Conservation (phyloP, 2,888 invertebrate species). For the Pyralis farinalis region DNA sequence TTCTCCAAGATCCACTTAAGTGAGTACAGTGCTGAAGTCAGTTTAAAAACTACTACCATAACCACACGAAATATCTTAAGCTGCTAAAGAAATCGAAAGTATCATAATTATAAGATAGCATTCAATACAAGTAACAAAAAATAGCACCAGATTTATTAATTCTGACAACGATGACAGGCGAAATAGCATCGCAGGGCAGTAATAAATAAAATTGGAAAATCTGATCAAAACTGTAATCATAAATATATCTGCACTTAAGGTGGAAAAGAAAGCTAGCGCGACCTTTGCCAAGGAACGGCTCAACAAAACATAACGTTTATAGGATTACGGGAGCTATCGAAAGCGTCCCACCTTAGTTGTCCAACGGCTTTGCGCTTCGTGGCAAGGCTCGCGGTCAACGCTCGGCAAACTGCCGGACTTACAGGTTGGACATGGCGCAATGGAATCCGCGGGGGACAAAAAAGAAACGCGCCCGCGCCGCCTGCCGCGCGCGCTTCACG, state of each 20-base stretch:
- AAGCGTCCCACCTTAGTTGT: constrained; percentile 60
- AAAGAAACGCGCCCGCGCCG: constrained; percentile 60
- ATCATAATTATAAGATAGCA: background rate
- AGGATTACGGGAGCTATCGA: constrained; percentile 46
- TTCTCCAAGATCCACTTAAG: constrained; percentile 13
- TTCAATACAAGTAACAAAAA: background rate
- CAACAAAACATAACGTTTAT: constrained; percentile 24
- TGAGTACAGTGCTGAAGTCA: constrained; percentile 6
- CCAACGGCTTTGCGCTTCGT: constrained; percentile 60
- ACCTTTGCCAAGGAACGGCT: constrained; percentile 7
- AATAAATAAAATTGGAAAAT: too few species aligned
- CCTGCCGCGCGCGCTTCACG: constrained; percentile 47
- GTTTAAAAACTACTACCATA: constrained; percentile 5
- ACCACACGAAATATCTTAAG: constrained; percentile 1
- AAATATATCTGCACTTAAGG: too few species aligned
- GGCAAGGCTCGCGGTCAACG: constrained; percentile 71
- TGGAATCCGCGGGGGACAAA: constrained; percentile 76
- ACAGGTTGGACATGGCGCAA: constrained; percentile 76
- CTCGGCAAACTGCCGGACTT: constrained; percentile 77
- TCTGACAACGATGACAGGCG: too few species aligned
- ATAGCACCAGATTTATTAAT: too few species aligned
- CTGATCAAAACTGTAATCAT: too few species aligned
- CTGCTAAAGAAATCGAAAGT: constrained; percentile 6
- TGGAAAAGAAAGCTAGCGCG: too few species aligned
- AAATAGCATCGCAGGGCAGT: too few species aligned